Evolutionary conservation across 2,113 vertebrate species (phyloP), one percentile per base, ranked within the genome.

Genomic region (Manacus vitellinus): DNA sequence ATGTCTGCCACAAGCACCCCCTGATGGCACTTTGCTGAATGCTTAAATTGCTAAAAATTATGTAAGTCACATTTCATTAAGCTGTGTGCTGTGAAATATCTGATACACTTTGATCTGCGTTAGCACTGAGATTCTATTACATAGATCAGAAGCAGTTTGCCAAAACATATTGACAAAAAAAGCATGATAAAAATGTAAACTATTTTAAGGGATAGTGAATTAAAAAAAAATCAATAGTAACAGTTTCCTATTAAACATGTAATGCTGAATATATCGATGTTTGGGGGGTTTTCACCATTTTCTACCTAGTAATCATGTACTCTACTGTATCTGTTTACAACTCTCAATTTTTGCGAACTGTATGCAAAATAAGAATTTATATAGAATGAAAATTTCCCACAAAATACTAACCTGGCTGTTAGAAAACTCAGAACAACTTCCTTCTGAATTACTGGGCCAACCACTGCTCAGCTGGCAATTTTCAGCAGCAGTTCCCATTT

Each of bases 41-140:
- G 28, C 52, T 74, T 77, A 95, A 92, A 81, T 83, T 85, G 49
- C 33, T 85, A 66, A 92, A 85, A 92, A 87, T 88, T 82, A 91
- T 39, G 22, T 44, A 79, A 85, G 79, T 79, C 85, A 77, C 71
- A 85, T 74, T 86, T 83, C 58, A 84, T 81, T 96, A 88, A 61
- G 24, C 17, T 84, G 30, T 56, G 77, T 5, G 10, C 20, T 41
- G 11, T 44, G 61, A 81, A 94, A n/a, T 10, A 14, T 56, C 56
- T 88, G 70, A 85, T 81, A 56, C 10, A 8, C 10, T 95, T 89
- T 91, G 71, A 85, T 67, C 19, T 76, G n/a, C 61, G 47, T 77
- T 89, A 92, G 61, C 25, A 77, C 33, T 1, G 4, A 63, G 44
- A 65, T 9, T 70, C 27, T 46, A 18, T 65, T 82, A 63, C 51